A percentile compares a stretch with the other conserved stretches of the same genome.
phyloP scores from a whole-genome alignment of 2,888 invertebrate species.

The Morpho deidamia region DNA sequence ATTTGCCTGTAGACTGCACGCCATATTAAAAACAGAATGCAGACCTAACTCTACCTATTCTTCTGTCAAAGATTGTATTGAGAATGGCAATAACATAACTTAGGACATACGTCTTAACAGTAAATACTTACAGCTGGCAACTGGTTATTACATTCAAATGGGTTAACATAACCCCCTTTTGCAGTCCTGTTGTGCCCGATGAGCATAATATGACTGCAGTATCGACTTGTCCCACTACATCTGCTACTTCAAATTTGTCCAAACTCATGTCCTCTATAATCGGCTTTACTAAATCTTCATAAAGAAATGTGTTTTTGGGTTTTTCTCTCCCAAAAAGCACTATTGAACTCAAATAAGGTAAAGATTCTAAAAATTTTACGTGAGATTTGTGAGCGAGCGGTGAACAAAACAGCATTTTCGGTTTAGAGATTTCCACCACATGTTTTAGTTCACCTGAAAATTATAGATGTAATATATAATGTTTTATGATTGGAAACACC shows the following conservation, averaged over 20 bases:
- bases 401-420: slow-evolving; percentile 48
- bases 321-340: slow-evolving; percentile 43
- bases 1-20: too few species aligned
- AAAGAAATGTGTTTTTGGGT: slow-evolving; percentile 29
- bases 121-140: slow-evolving; percentile 23
- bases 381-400: slow-evolving; percentile 38
- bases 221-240: slow-evolving; percentile 29
- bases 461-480: too few species aligned
- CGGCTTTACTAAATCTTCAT: slow-evolving; percentile 35
- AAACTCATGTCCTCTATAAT: slow-evolving; percentile 17
- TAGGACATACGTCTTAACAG: too few species aligned
- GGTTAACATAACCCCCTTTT: slow-evolving; percentile 33
- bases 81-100: too few species aligned
- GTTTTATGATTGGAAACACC: too few species aligned
- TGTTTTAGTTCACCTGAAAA: slow-evolving; percentile 51
- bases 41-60: too few species aligned
- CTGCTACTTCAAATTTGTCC: slow-evolving; percentile 20
- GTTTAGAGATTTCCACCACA: slow-evolving; percentile 48
- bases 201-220: slow-evolving; percentile 30
- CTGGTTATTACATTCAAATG: slow-evolving; percentile 28
- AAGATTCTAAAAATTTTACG: slow-evolving; percentile 29
- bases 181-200: slow-evolving; percentile 34
- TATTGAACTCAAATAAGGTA: slow-evolving; percentile 36
- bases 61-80: too few species aligned
- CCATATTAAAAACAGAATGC: too few species aligned